Percentiles rank a stretch among this genome's conserved stretches.
Conservation (phyloP, 1,140 invertebrate genomes). For the Galleria mellonella region DNA sequence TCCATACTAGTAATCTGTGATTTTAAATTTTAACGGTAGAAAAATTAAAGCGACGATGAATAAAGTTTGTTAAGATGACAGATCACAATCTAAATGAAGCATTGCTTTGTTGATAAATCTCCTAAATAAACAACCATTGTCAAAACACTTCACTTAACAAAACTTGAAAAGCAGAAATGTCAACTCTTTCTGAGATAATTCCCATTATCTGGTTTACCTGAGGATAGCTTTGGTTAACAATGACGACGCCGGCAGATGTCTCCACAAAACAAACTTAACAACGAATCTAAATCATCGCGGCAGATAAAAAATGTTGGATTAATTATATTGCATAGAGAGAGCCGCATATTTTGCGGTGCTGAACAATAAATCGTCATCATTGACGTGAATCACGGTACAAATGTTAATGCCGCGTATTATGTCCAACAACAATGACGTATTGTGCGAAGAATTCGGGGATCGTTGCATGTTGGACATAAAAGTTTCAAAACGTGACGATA, state of each 20-base stretch:
- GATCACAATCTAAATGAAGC: slow-evolving; percentile 18
- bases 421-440: slow-evolving; percentile 64
- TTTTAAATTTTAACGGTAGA: no score
- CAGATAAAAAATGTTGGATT: slow-evolving; percentile 60
- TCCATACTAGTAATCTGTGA: no score
- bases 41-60: neutral
- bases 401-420: slow-evolving; percentile 70
- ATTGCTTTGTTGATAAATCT: slow-evolving; percentile 28
- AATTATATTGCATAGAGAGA: slow-evolving; percentile 60
- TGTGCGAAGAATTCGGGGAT: slow-evolving; percentile 53
- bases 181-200: slow-evolving; percentile 64
- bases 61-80: slow-evolving; percentile 6
- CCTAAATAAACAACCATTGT: slow-evolving; percentile 56
- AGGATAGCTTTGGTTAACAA: slow-evolving; percentile 47
- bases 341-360: slow-evolving; percentile 10
- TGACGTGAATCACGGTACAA: slow-evolving; percentile 64
- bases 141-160: slow-evolving; percentile 59
- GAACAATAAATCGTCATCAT: slow-evolving; percentile 71
- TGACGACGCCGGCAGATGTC: slow-evolving; percentile 59
- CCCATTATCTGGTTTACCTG: slow-evolving; percentile 64
- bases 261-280: slow-evolving; percentile 63
- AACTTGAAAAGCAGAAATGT: slow-evolving; percentile 56
- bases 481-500: slow-evolving; percentile 37
- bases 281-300: slow-evolving; percentile 49
- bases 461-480: slow-evolving; percentile 35